Percentiles rank a stretch among this genome's conserved stretches.
These are phyloP conservation scores for Hypsibius dujardini DNA, from an alignment of 1,140 invertebrate genomes.

Conservation along the genomic window DNA sequence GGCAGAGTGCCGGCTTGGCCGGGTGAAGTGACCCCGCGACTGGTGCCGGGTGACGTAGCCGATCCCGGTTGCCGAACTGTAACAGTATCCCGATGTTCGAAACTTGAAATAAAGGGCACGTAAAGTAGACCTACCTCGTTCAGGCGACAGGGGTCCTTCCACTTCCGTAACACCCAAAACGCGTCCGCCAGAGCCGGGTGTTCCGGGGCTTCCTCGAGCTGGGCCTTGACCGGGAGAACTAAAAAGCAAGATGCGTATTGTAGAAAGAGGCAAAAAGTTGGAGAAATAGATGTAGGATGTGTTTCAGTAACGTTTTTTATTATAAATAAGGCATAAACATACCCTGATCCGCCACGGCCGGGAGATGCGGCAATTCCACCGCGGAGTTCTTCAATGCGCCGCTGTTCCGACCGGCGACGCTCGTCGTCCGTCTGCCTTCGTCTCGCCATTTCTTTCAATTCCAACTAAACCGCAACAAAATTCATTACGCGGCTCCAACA, in stretches of 20 bases:
- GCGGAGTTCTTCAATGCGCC: background rate
- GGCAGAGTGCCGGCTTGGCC: conserved; percentile 19
- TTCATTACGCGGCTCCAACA: background rate
- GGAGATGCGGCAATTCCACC: background rate
- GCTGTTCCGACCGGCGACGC: conserved; percentile 6
- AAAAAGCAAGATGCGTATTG: background rate
- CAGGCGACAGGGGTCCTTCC: background rate
- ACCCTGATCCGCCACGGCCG: background rate
- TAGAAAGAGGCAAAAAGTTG: background rate
- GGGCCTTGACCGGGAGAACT: background rate
- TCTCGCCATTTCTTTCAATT: conserved; percentile 7
- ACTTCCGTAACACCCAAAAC: background rate
- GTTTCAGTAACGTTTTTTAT: no score
- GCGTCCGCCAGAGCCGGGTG: background rate
- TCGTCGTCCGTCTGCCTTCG: conserved; percentile 6
- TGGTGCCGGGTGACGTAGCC: background rate
- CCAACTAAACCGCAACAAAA: conserved; percentile 15
- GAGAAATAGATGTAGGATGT: no score
- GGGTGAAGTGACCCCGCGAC: conserved; percentile 20
- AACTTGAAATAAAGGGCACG: background rate
- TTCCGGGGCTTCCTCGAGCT: background rate
- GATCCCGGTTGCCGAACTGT: background rate
- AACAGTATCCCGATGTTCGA: background rate
- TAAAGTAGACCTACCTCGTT: background rate
- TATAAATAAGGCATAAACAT: no score